Evolutionary conservation across 2,113 vertebrate species (phyloP).

Genomic region (Eudyptes chrysolophus): DNA sequence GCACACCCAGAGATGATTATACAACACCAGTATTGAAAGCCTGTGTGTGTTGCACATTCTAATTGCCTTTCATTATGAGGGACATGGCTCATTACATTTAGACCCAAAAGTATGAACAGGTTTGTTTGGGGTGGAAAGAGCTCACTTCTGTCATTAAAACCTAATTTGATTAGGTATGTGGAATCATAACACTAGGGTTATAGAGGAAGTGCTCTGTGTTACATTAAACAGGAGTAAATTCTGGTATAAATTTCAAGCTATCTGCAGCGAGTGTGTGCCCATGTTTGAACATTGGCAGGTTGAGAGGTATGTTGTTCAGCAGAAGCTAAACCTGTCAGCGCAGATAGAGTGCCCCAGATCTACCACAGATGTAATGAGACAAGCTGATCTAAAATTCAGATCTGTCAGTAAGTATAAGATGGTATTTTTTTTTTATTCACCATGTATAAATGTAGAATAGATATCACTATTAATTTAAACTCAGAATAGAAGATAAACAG

Average conservation of each 20-base stretch:
- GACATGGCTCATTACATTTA: not conserved
- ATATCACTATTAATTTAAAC: not conserved
- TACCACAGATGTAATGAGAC: constrained; percentile 43
- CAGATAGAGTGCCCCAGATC: not conserved
- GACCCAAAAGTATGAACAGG: not conserved
- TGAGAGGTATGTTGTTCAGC: constrained; percentile 34
- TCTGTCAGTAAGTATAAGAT: constrained; percentile 31
- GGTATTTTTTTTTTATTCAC: constrained; percentile 37
- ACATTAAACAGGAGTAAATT: not conserved
- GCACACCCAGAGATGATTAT: not conserved
- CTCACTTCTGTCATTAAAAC: not conserved
- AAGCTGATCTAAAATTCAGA: constrained; percentile 60
- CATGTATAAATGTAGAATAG: not conserved
- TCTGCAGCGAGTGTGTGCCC: not conserved
- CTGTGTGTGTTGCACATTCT: not conserved
- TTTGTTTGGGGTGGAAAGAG: not conserved
- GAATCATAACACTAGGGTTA: not conserved
- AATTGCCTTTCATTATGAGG: not conserved
- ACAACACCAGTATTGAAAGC: not conserved
- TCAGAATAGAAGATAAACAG: not conserved
- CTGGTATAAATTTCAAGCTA: constrained; percentile 28
- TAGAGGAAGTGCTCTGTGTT: not conserved
- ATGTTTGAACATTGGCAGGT: constrained; percentile 29
- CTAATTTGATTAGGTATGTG: constrained; percentile 2
- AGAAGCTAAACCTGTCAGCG: constrained; percentile 58